Evolutionary conservation across 2,113 vertebrate species (phyloP).

Genomic region (Rhynchomys soricoides): DNA sequence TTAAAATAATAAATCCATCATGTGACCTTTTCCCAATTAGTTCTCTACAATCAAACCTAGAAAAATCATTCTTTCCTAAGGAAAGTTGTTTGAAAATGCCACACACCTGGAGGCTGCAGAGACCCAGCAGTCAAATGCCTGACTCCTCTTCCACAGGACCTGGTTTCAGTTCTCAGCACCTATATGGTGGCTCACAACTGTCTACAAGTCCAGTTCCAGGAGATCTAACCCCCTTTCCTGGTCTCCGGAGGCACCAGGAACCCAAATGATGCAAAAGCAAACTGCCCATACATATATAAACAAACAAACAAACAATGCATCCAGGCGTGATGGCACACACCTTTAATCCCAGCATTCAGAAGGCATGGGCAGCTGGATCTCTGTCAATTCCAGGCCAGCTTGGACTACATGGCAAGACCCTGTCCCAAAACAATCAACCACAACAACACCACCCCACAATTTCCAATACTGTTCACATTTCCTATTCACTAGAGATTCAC

Average conservation of each 20-base stretch:
- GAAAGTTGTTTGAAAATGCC: not conserved
- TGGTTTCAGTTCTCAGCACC: not conserved
- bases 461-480: not conserved
- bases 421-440: not conserved
- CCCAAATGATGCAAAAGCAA: not conserved
- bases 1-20: slow-evolving; percentile 50
- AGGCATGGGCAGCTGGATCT: not conserved
- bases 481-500: slow-evolving; percentile 55
- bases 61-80: slow-evolving; percentile 41
- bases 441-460: not conserved
- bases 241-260: not conserved
- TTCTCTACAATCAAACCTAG: slow-evolving; percentile 3
- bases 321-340: not conserved
- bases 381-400: not conserved
- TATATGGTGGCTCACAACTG: not conserved
- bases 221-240: not conserved
- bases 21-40: not conserved
- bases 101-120: not conserved
- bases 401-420: not conserved
- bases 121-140: not conserved
- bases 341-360: not conserved
- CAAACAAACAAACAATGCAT: not conserved
- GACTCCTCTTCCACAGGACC: not conserved
- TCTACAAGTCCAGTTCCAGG: not conserved
- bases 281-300: not conserved